Base-by-base conservation (phyloP, 2,797 vertebrate genomes). In the Poeciliopsis paucimaculata region DNA sequence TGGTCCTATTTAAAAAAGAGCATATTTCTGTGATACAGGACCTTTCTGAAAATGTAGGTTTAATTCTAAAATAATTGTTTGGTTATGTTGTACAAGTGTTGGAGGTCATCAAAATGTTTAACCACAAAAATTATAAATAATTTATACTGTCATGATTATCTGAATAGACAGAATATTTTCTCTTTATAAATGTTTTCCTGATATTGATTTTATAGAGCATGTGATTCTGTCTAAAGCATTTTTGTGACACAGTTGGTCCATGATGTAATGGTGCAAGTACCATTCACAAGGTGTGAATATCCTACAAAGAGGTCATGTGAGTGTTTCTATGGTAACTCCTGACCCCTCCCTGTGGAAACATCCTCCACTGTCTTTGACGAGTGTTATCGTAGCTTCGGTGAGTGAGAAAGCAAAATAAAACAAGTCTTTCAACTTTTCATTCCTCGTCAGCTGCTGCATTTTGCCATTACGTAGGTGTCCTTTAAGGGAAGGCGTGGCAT, bases 401-500 rank as follows among this genome's bases (percentile, higher is more conserved):
- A 43, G 10, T 15, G 23, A 43, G 39, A 43, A 70, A 41, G 39
- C 23, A 15, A 28, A 45, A 1, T 23, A 45, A 26, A 71, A 71
- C 68, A 45, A 28, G 41, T 71, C 6, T 5, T 15, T 71, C 68
- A 71, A 28, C 68, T 71, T 43, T 45, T 71, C 41, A 45, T 28
- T 71, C 43, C n/a, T 7, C 0, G 20, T 31, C 43, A 49, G 15
- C 39, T 28, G 66, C 4, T 43, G 20, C 64, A 11, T 66, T 51
- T 23, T 16, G 8, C 76, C 78, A 74, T 77, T 62, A 68, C 82
- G 66, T 39, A 41, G 71, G 77, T 72, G 1, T 0, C 0, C 18
- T 84, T 11, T 72, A 75, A 66, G 28, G 34, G 20, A 3, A 83
- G 92, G 92, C 79, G 93, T 77, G 90, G 84, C 82, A 75, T 87